Percentiles rank a stretch among this genome's conserved stretches.
Evolutionary conservation across 2,113 vertebrate species (phyloP).

Genomic region (Anoplopoma fimbria): DNA sequence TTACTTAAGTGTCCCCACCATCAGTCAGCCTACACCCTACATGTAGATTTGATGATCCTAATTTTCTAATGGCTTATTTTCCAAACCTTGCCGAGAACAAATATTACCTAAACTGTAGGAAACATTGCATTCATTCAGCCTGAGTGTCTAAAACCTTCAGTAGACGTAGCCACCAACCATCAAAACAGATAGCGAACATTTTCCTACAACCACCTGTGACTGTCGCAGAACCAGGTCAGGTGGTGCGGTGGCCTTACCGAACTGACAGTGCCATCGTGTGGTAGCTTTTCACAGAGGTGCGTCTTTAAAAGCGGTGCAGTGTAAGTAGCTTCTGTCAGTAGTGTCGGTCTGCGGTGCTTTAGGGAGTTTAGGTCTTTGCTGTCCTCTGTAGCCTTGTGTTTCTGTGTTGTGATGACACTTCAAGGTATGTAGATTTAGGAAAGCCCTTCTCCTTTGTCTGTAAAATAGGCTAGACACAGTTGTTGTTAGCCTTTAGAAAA

Average conservation of each 20-base stretch:
- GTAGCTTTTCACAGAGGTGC: constrained; percentile 48
- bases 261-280: constrained; percentile 54
- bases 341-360: constrained; percentile 55
- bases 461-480: constrained; percentile 46
- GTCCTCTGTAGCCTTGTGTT: constrained; percentile 71
- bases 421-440: constrained; percentile 63
- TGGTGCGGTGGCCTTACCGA: constrained; percentile 59
- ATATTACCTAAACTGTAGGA: constrained; percentile 47
- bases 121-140: constrained; percentile 40
- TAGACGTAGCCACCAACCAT: constrained; percentile 50
- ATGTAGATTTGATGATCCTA: neutral
- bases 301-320: constrained; percentile 60
- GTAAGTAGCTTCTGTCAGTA: constrained; percentile 70
- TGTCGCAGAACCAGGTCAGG: constrained; percentile 42
- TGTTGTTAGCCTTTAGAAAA: constrained; percentile 55
- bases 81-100: constrained; percentile 39
- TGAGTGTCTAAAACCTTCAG: constrained; percentile 30
- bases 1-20: constrained; percentile 10
- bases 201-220: constrained; percentile 49
- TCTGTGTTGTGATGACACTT: constrained; percentile 63
- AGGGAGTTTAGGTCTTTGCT: constrained; percentile 62
- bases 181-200: neutral
- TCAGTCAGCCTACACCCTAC: too few relatives aligned
- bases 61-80: constrained; percentile 13
- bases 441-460: constrained; percentile 36